Percentiles rank a stretch among this genome's conserved stretches.
These are phyloP conservation scores for Montipora efflorescens DNA, from an alignment of 64 coral and sea anemone genomes.

Conservation along the genomic window DNA sequence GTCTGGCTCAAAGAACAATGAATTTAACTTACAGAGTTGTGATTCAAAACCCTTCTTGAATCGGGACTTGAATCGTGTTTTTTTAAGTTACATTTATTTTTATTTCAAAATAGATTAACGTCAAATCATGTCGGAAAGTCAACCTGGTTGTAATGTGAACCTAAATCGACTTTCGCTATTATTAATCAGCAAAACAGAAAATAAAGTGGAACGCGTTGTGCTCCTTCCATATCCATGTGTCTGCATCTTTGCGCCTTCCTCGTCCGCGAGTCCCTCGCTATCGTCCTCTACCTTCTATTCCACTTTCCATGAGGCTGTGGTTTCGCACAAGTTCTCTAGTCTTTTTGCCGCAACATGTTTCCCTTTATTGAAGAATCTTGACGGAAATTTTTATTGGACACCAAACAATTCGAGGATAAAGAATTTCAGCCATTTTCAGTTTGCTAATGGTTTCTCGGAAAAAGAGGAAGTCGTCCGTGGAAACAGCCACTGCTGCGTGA, in stretches of 20 bases:
- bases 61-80: too few relatives aligned
- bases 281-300: not conserved
- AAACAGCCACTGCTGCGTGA: not conserved
- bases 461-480: not conserved
- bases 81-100: too few relatives aligned
- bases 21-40: too few relatives aligned
- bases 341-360: not conserved
- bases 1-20: too few relatives aligned
- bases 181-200: not conserved
- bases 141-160: too few relatives aligned
- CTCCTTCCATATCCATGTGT: not conserved
- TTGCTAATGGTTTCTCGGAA: not conserved
- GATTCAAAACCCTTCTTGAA: too few relatives aligned
- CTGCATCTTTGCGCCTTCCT: not conserved
- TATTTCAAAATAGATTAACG: too few relatives aligned
- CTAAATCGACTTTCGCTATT: too few relatives aligned
- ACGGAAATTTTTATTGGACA: not conserved
- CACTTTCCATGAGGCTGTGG: too few relatives aligned
- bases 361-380: not conserved
- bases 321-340: too few relatives aligned
- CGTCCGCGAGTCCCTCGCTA: not conserved
- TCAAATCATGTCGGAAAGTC: too few relatives aligned
- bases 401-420: not conserved
- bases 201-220: not conserved
- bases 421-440: constrained; percentile 5